phyloP scores from a whole-genome alignment of 1,140 invertebrate genomes.

The Leptinotarsa lineolata region DNA sequence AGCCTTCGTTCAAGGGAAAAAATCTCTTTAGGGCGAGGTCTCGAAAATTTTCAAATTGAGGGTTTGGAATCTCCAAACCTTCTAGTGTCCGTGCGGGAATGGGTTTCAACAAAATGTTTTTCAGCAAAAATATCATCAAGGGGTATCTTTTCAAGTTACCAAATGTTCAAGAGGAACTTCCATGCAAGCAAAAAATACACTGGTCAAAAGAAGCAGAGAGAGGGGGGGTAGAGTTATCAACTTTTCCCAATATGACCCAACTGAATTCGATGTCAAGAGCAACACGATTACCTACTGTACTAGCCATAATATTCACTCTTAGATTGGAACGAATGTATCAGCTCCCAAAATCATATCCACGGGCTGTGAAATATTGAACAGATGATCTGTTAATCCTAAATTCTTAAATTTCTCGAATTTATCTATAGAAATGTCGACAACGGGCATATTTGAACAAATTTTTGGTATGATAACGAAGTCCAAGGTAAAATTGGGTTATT shows the following conservation, averaged over 20 bases:
- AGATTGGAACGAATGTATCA: not conserved
- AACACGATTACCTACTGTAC: not conserved
- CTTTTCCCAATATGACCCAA: not conserved
- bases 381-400: not conserved
- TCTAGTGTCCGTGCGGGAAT: not conserved
- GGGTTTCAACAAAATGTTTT: constrained; percentile 18
- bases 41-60: not conserved
- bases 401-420: not conserved
- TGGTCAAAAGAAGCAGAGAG: not conserved
- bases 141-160: too few species aligned
- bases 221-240: not conserved
- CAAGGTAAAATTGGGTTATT: not conserved
- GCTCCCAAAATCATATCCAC: not conserved
- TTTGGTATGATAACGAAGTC: not conserved
- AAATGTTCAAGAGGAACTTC: too few species aligned
- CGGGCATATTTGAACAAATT: not conserved
- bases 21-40: not conserved
- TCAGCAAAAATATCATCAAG: too few species aligned
- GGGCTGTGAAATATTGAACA: not conserved
- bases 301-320: not conserved
- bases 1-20: not conserved
- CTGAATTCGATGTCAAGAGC: not conserved
- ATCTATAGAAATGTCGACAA: not conserved
- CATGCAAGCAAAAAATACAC: not conserved
- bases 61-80: not conserved